Base-by-base conservation (phyloP, 2,797 vertebrate genomes). In the Sebastes variabilis region DNA sequence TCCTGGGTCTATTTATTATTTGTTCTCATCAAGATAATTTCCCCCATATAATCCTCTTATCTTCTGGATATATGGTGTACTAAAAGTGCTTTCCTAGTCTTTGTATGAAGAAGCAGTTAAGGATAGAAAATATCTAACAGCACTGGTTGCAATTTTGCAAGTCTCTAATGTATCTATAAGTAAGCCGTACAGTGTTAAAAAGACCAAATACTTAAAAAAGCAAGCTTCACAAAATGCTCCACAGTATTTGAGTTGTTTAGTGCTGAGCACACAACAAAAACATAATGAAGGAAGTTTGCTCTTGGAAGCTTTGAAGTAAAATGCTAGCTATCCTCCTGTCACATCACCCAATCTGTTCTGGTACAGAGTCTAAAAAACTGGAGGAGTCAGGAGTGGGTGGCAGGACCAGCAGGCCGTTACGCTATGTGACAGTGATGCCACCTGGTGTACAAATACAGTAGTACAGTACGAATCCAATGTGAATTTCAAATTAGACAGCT, bases 371-470 rank as follows among this genome's bases (percentile, higher is more conserved):
- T 77, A 64, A 80, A 69, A n/a, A 83, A 76, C 38, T 49, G 70
- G 30, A 52, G 29, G 70, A 87, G 83, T 22, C 74, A 38, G 69
- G 66, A 65, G 71, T 77, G 58, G 72, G 70, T 55, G 67, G 27
- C 34, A 66, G 38, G 13, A 66, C 20, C 42, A 46, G 42, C 52
- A 72, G 64, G 78, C 38, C 11, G 66, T 68, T 79, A 24, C 30
- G 76, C 77, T 80, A n/a, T 88, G 70, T 52, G 75, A 79, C 62
- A 79, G 73, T 88, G 87, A 78, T 70, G 85, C 93, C 94, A 86
- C 87, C 93, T 91, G 85, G 91, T 94, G 93, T 84, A 49, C 52
- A 78, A 62, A 81, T 18, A 66, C 60, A 75, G 77, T 77, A 88
- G 54, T 87, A 56, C 88, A 82, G 30, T 77, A 24, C n/a, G 55